These are phyloP conservation scores for Ficedula albicollis DNA, from an alignment of 2,797 vertebrate species.

Conservation along the genomic window DNA sequence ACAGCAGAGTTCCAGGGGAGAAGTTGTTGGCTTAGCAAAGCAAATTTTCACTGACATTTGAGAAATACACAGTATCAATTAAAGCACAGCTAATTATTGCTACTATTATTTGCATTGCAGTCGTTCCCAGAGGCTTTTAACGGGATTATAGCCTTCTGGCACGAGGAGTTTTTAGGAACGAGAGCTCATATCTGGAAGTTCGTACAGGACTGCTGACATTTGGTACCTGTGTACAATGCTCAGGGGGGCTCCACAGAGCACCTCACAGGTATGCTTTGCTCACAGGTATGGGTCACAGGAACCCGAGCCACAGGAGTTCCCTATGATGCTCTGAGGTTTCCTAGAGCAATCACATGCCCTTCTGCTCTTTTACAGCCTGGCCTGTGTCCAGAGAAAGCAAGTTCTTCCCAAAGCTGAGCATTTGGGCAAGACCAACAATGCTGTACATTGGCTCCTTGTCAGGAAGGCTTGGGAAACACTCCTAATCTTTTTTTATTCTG, in stretches of 20 bases:
- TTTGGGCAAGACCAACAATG: neutral
- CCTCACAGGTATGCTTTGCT: neutral
- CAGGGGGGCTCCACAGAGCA: neutral
- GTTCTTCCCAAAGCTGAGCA: neutral
- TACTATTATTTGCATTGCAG: conserved; percentile 66
- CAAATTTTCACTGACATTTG: conserved; percentile 64
- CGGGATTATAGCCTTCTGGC: conserved; percentile 46
- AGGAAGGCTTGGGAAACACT: neutral
- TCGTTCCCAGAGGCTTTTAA: conserved; percentile 46
- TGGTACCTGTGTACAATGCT: neutral
- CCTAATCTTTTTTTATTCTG: neutral
- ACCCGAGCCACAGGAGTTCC: neutral
- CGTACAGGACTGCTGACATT: neutral
- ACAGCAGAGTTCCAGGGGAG: conserved; percentile 55
- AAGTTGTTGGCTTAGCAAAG: conserved; percentile 57
- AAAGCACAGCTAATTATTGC: conserved; percentile 67
- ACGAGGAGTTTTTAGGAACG: neutral
- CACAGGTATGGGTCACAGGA: neutral
- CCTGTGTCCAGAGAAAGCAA: neutral
- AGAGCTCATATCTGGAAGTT: neutral
- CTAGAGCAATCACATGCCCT: neutral
- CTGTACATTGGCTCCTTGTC: neutral
- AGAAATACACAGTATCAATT: conserved; percentile 67
- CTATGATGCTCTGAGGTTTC: neutral
- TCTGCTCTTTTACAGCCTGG: neutral